phyloP scores from a whole-genome alignment of 2,113 vertebrate genomes.

The Salminus brasiliensis region DNA sequence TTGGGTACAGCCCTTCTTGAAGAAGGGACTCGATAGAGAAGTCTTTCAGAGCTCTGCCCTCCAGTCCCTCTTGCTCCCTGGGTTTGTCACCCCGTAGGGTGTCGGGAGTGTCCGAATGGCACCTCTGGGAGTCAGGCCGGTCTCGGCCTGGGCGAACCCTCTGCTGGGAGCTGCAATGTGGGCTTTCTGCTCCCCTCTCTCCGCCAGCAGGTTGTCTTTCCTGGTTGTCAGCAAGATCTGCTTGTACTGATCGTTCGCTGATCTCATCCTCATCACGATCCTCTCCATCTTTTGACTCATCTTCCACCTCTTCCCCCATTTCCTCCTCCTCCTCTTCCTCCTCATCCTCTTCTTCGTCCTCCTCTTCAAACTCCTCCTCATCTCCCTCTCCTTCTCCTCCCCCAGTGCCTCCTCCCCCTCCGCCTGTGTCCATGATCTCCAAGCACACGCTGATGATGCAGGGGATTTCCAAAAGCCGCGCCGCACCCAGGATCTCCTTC shows the following conservation, averaged over 20 bases:
- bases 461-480: conserved; percentile 94
- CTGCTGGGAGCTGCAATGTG: conserved; percentile 84
- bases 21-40: conserved; percentile 96
- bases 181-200: conserved; percentile 72
- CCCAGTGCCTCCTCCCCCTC: conserved; percentile 74
- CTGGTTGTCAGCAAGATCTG: conserved; percentile 64
- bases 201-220: conserved; percentile 63
- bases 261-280: conserved; percentile 84
- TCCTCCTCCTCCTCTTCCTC: conserved; percentile 75
- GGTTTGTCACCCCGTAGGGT: conserved; percentile 76
- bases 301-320: conserved; percentile 79
- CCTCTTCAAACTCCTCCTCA: conserved; percentile 84
- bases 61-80: conserved; percentile 66
- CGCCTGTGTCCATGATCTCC: conserved; percentile 92
- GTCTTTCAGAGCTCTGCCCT: conserved; percentile 83
- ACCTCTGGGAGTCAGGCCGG: conserved; percentile 30
- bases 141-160: conserved; percentile 59
- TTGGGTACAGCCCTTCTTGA: conserved; percentile 92
- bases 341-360: conserved; percentile 74
- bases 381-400: conserved; percentile 72
- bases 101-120: conserved; percentile 56
- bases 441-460: conserved; percentile 95
- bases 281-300: conserved; percentile 79
- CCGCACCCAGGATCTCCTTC: conserved; percentile 92
- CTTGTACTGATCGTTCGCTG: conserved; percentile 73